A percentile compares a stretch with the other conserved stretches of the same genome.
Conservation (phyloP, 2,888 invertebrate species). For the Gandaritis pyraliata region DNA sequence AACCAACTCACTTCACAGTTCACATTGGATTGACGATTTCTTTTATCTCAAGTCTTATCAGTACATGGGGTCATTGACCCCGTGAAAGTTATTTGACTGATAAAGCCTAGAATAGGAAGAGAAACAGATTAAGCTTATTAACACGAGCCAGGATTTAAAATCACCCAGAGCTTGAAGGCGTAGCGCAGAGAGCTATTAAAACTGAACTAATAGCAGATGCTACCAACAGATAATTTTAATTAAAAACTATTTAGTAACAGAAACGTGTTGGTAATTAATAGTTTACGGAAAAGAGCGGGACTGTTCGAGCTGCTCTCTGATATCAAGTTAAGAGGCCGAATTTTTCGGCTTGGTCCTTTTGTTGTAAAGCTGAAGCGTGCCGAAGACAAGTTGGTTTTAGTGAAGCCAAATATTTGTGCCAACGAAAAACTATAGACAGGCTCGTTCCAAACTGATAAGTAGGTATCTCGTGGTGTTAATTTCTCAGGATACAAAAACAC, state of each 20-base stretch:
- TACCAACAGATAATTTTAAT: slow-evolving; percentile 34
- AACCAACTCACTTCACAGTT: too few relatives aligned
- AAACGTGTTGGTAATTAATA: slow-evolving; percentile 24
- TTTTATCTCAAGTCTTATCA: not conserved
- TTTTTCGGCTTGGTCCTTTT: too few relatives aligned
- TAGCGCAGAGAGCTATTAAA: slow-evolving; percentile 20
- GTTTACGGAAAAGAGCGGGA: slow-evolving; percentile 6
- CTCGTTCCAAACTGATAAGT: too few relatives aligned
- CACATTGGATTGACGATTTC: not conserved
- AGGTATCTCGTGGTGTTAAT: too few relatives aligned
- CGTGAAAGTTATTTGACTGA: not conserved
- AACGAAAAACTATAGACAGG: too few relatives aligned
- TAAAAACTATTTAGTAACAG: slow-evolving; percentile 35
- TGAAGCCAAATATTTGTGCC: too few relatives aligned
- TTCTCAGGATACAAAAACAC: too few relatives aligned
- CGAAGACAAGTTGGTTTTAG: too few relatives aligned
- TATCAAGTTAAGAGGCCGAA: slow-evolving; percentile 2
- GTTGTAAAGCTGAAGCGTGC: too few relatives aligned
- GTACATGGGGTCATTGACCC: not conserved
- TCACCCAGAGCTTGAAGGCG: slow-evolving; percentile 1
- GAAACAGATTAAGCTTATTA: slow-evolving; percentile 5
- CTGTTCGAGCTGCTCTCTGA: not conserved
- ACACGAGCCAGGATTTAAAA: slow-evolving; percentile 16
- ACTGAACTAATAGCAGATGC: slow-evolving; percentile 32
- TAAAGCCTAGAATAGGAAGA: not conserved